These are phyloP conservation scores for Drosophila saltans DNA, from an alignment of 1,140 invertebrate genomes.

Conservation along the genomic window DNA sequence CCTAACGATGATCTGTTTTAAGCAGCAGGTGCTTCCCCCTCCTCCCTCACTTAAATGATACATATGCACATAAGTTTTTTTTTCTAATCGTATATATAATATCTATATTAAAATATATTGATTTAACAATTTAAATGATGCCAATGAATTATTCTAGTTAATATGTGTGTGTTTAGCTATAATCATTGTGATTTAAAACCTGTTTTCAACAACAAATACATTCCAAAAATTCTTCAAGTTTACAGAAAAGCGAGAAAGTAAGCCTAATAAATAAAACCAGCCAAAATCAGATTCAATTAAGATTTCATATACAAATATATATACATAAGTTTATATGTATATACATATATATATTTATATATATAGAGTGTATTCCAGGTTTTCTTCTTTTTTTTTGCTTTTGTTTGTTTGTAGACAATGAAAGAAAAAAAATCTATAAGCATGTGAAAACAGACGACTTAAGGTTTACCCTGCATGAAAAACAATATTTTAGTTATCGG, in stretches of 20 bases:
- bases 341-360: constrained; percentile 5
- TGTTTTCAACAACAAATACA: not conserved
- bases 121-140: constrained; percentile 12
- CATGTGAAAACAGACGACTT: not conserved
- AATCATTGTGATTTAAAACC: not conserved
- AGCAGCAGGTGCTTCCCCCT: constrained; percentile 6
- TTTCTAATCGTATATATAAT: not conserved
- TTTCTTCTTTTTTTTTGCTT: constrained; percentile 21
- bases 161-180: not conserved
- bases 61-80: not conserved
- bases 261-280: constrained; percentile 11
- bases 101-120: constrained; percentile 11
- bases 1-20: not conserved
- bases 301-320: constrained; percentile 1
- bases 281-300: constrained; percentile 6
- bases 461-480: not conserved
- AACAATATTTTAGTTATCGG: too few species aligned
- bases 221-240: constrained; percentile 1
- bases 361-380: constrained; percentile 8
- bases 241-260: constrained; percentile 7
- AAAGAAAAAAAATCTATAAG: constrained; percentile 22
- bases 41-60: not conserved
- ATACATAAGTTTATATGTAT: constrained; percentile 16
- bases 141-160: constrained; percentile 10
- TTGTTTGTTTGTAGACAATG: constrained; percentile 35